A percentile compares a stretch with the other conserved stretches of the same genome.
These are phyloP conservation scores for Luperina nickerlii DNA, from an alignment of 2,888 invertebrate genomes.

Conservation along the genomic window DNA sequence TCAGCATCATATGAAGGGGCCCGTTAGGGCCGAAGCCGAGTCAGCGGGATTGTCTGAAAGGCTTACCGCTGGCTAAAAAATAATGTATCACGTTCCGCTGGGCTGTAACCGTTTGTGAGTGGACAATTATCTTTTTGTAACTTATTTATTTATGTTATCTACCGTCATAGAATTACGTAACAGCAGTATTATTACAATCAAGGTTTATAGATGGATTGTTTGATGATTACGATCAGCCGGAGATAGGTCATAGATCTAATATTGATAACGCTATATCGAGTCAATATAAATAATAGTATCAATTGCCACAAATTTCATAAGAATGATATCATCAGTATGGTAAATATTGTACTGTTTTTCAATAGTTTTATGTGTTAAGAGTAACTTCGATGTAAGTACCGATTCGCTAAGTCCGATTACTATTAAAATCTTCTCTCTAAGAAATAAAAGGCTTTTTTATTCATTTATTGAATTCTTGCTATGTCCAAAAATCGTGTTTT, in stretches of 20 bases:
- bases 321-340: not conserved
- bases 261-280: conserved; percentile 32
- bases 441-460: too few relatives aligned
- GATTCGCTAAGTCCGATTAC: too few relatives aligned
- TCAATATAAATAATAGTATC: conserved; percentile 30
- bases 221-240: conserved; percentile 47
- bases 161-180: conserved; percentile 13
- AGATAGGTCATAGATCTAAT: conserved; percentile 28
- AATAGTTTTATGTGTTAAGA: too few relatives aligned
- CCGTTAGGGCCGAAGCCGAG: too few relatives aligned
- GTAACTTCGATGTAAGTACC: not conserved
- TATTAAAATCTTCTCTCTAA: too few relatives aligned
- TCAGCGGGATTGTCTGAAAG: too few relatives aligned
- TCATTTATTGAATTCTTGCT: not conserved
- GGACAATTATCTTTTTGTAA: not conserved
- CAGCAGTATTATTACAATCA: conserved; percentile 25
- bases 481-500: not conserved
- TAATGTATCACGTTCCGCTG: not conserved
- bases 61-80: too few relatives aligned
- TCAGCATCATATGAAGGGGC: too few relatives aligned
- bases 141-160: conserved; percentile 16
- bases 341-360: not conserved
- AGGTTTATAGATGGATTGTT: conserved; percentile 26
- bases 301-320: conserved; percentile 8
- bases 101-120: not conserved